These are phyloP conservation scores for Eristalis arbustorum DNA, from an alignment of 2,888 invertebrate species.

Conservation along the genomic window DNA sequence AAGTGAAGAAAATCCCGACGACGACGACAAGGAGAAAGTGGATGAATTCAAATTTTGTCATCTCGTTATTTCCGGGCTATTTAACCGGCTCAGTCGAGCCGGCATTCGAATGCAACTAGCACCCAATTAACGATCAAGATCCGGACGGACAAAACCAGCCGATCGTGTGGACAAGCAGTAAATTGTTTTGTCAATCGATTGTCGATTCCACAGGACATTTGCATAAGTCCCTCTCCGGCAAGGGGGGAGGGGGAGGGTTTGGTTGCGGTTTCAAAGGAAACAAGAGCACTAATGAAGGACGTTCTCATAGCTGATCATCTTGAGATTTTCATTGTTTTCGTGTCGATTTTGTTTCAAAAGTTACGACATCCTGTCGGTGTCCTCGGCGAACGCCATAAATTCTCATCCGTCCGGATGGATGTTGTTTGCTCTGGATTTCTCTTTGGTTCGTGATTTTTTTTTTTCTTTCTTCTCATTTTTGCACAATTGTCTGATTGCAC, in stretches of 20 bases:
- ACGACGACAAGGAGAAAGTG: not conserved
- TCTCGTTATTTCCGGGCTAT: slow-evolving; percentile 33
- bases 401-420: slow-evolving; percentile 22
- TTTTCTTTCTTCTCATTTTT: too few species aligned
- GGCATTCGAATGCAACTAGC: slow-evolving; percentile 35
- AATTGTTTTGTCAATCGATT: slow-evolving; percentile 22
- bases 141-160: slow-evolving; percentile 22
- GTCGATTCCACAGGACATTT: slow-evolving; percentile 27
- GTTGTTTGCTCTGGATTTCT: not conserved
- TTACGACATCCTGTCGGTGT: slow-evolving; percentile 41
- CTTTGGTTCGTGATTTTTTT: not conserved
- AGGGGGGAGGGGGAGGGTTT: not conserved
- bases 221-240: slow-evolving; percentile 25
- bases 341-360: slow-evolving; percentile 39
- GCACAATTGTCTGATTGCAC: slow-evolving; percentile 33
- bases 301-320: slow-evolving; percentile 42
- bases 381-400: slow-evolving; percentile 29
- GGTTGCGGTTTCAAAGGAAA: not conserved
- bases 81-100: slow-evolving; percentile 18
- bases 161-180: slow-evolving; percentile 12
- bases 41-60: slow-evolving; percentile 7
- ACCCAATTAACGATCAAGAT: slow-evolving; percentile 42
- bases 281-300: slow-evolving; percentile 56
- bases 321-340: slow-evolving; percentile 7
- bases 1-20: too few species aligned